Evolutionary conservation across 2,797 vertebrate species (phyloP), one percentile per base, ranked within the genome.

Genomic region (Tenualosa ilisha): DNA sequence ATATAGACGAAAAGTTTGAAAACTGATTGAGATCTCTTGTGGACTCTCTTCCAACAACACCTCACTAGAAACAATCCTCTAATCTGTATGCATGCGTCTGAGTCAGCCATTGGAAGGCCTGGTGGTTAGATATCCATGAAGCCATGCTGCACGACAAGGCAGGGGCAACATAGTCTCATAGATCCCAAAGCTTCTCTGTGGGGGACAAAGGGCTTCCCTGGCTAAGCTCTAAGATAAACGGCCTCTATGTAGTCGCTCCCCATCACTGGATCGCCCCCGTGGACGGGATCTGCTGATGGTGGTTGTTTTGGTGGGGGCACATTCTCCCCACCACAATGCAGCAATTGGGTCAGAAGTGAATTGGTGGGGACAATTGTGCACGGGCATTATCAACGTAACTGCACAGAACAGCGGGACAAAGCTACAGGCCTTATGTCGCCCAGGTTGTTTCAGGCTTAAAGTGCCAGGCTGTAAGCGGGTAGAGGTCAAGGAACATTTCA

Each of bases 221-320:
- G 31, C 68, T 85, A 83, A 86, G 65, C 72, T 82, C 81, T 12
- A 61, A 82, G 56, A 88, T 75, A 86, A 31, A 20, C 31, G 63
- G 53, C 81, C 65, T 63, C 37, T 59, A 51, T 84, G 13, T 87
- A 24, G 50, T 13, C n/a, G 84, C 82, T 68, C 50, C 72, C 56
- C 84, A 40, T 82, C 81, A 83, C 84, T 81, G 68, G 75, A 83
- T 46, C 17, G 37, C 79, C 51, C 82, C 65, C 12, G 31, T 56
- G 56, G 59, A 31, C 15, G 20, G 13, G 37, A 81, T 89, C 84
- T 84, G 86, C 86, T 90, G 89, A 89, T 86, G 87, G 83, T 63
- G 75, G 84, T 83, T 87, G 87, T 88, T 88, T 89, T 87, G 72
- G 65, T 81, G 84, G 85, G 59, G 84, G 68, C 81, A 75, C 63